phyloP scores from a whole-genome alignment of 2,888 invertebrate genomes.

The Lucinisca nassula region DNA sequence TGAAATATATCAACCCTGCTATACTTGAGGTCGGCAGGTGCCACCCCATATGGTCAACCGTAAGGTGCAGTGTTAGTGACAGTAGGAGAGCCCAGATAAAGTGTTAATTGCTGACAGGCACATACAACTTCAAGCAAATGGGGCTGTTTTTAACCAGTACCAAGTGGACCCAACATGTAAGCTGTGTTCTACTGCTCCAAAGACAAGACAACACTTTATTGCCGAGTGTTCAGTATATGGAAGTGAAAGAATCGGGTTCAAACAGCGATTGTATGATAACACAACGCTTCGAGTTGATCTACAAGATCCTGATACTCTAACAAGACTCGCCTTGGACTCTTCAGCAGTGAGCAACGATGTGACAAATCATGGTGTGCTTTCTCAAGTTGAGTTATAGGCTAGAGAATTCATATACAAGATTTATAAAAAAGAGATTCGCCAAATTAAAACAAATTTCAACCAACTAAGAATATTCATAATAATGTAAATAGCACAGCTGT shows the following conservation, averaged over 20 bases:
- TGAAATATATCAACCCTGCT: slow-evolving; percentile 9
- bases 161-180: background rate
- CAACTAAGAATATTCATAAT: no score
- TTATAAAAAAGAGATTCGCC: background rate
- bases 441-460: background rate
- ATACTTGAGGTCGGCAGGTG: background rate
- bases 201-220: slow-evolving; percentile 6
- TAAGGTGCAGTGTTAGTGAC: background rate
- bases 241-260: no score
- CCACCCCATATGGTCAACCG: background rate
- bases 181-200: background rate
- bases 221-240: background rate
- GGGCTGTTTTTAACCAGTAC: slow-evolving; percentile 17
- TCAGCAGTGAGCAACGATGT: no score
- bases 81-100: background rate
- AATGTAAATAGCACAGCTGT: no score
- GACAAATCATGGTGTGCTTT: no score
- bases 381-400: background rate
- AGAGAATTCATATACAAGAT: background rate
- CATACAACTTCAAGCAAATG: no score
- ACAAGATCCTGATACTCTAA: no score
- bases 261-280: no score
- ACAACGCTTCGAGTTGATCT: no score
- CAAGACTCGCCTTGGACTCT: no score
- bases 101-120: background rate